Percentiles rank a stretch among this genome's conserved stretches.
phyloP scores from a whole-genome alignment of 2,888 invertebrate species.

The Tridacna crocea region DNA sequence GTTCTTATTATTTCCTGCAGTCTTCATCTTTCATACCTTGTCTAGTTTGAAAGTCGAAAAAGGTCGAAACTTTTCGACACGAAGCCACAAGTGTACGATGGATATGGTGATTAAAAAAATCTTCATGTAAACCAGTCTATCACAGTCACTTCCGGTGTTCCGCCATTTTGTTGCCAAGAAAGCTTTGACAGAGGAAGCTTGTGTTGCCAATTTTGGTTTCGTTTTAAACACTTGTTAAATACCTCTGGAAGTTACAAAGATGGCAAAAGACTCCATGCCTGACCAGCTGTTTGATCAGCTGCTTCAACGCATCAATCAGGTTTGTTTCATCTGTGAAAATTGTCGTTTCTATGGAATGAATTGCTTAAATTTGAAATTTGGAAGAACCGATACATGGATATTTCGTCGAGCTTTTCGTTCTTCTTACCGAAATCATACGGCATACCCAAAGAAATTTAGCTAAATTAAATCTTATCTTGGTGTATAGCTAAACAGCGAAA shows the following conservation, averaged over 20 bases:
- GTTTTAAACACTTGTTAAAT: slow-evolving; percentile 13
- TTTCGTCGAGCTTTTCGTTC: too few species aligned
- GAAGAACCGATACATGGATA: too few species aligned
- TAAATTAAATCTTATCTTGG: too few species aligned
- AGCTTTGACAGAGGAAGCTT: slow-evolving; percentile 24
- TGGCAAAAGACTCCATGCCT: slow-evolving; percentile 75
- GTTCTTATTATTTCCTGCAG: neutral
- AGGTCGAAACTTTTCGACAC: neutral
- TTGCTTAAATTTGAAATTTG: neutral
- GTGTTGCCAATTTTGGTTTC: neutral
- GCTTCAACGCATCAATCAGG: slow-evolving; percentile 76
- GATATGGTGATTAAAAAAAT: neutral
- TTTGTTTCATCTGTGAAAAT: slow-evolving; percentile 27
- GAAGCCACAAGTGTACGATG: neutral
- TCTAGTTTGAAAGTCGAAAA: neutral
- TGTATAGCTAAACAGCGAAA: too few species aligned
- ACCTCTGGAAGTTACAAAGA: slow-evolving; percentile 62
- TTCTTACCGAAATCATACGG: too few species aligned
- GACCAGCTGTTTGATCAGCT: slow-evolving; percentile 68
- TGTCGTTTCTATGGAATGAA: slow-evolving; percentile 62
- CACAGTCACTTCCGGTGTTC: neutral
- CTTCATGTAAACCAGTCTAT: too few species aligned
- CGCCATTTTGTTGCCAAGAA: slow-evolving; percentile 59
- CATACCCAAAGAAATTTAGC: too few species aligned
- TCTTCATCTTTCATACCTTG: neutral